A percentile compares a stretch with the other conserved stretches of the same genome.
Conservation (phyloP, 1,140 invertebrate species). For the Pseudomyrmex sp. region DNA sequence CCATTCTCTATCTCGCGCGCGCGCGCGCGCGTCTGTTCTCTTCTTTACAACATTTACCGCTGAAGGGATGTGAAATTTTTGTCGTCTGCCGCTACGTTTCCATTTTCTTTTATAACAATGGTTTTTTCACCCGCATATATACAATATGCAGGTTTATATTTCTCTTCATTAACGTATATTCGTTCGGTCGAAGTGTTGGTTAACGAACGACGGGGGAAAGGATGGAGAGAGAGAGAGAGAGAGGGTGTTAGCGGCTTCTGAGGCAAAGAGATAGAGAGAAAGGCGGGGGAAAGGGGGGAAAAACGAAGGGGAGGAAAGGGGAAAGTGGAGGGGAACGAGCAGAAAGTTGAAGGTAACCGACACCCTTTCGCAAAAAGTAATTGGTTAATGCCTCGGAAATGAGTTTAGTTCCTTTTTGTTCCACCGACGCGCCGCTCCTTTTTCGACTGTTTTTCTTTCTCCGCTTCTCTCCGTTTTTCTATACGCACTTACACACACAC, state of each 20-base stretch:
- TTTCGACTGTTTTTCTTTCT: slow-evolving; percentile 67
- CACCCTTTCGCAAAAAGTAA: slow-evolving; percentile 84
- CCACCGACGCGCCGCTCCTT: slow-evolving; percentile 75
- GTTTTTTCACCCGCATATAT: not conserved
- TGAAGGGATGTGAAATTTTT: slow-evolving; percentile 51
- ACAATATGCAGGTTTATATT: slow-evolving; percentile 63
- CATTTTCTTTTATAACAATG: slow-evolving; percentile 3
- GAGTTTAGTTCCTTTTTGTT: slow-evolving; percentile 84
- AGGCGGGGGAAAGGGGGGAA: too few relatives aligned
- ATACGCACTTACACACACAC: slow-evolving; percentile 34
- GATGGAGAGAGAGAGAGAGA: slow-evolving; percentile 55
- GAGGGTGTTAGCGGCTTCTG: slow-evolving; percentile 57
- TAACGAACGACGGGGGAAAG: slow-evolving; percentile 66
- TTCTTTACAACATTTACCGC: slow-evolving; percentile 11
- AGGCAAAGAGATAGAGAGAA: slow-evolving; percentile 39
- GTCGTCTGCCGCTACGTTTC: slow-evolving; percentile 23
- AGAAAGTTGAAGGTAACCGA: slow-evolving; percentile 81
- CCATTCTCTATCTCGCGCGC: not conserved
- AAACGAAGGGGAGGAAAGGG: not conserved
- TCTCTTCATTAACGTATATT: slow-evolving; percentile 74
- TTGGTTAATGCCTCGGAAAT: slow-evolving; percentile 85
- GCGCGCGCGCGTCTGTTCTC: not conserved
- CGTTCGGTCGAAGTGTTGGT: slow-evolving; percentile 64
- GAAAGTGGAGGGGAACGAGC: slow-evolving; percentile 52
- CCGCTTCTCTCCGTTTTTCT: slow-evolving; percentile 62